Conservation (phyloP, 2,113 vertebrate genomes). For the Prionailurus viverrinus region DNA sequence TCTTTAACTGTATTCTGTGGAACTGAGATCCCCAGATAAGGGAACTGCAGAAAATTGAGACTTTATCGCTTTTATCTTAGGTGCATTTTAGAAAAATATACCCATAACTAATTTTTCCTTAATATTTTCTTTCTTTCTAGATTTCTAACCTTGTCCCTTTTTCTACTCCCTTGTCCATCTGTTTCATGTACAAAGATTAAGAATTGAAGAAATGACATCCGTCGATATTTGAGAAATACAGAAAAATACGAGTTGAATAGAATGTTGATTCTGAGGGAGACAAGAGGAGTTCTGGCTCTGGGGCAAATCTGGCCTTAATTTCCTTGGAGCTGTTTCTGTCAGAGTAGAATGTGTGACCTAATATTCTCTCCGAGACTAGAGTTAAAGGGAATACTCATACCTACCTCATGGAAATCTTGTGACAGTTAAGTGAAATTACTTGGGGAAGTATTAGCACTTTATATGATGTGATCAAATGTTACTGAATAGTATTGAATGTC, state of each 20-base stretch:
- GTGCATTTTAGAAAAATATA: neutral
- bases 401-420: neutral
- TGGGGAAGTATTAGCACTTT: neutral
- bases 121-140: neutral
- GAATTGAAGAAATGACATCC: slow-evolving; percentile 21
- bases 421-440: neutral
- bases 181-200: neutral
- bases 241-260: neutral
- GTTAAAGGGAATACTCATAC: neutral
- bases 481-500: neutral
- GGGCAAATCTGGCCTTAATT: neutral
- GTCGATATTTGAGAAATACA: slow-evolving; percentile 11
- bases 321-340: neutral
- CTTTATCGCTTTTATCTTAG: neutral
- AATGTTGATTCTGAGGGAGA: neutral
- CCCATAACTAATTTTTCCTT: neutral
- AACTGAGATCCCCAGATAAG: neutral
- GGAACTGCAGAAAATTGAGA: neutral
- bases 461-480: neutral
- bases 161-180: neutral
- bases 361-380: neutral
- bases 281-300: neutral
- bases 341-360: neutral
- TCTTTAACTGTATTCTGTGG: neutral
- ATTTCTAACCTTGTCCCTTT: neutral